Conservation (phyloP, 2,797 vertebrate species). For the Eutrigla gurnardus region DNA sequence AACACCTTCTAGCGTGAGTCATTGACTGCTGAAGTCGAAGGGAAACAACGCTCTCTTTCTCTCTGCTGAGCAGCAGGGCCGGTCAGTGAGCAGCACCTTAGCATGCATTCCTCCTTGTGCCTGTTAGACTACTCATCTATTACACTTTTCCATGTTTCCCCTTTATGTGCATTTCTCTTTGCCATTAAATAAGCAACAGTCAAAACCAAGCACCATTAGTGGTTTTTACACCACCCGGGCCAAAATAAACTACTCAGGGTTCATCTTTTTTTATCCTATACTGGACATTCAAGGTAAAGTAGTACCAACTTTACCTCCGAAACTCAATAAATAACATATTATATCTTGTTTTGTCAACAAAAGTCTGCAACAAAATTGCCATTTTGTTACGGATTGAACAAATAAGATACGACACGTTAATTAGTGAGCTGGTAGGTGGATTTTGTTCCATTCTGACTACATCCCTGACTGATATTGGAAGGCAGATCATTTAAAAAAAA, state of each 20-base stretch:
- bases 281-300: too few species aligned
- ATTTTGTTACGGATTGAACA: too few species aligned
- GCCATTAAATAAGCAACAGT: neutral
- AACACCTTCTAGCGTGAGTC: slow-evolving; percentile 77
- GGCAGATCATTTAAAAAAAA: too few species aligned
- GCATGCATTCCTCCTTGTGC: slow-evolving; percentile 9
- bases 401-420: too few species aligned
- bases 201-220: neutral
- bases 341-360: too few species aligned
- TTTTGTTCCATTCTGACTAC: too few species aligned
- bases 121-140: slow-evolving; percentile 7
- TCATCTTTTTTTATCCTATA: too few species aligned
- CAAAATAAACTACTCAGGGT: slow-evolving; percentile 9
- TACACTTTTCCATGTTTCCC: neutral
- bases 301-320: too few species aligned
- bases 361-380: too few species aligned
- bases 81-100: slow-evolving; percentile 31
- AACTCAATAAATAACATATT: too few species aligned
- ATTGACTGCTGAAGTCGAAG: slow-evolving; percentile 58
- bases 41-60: slow-evolving; percentile 66
- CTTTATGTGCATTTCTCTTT: neutral
- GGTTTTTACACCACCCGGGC: neutral
- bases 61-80: slow-evolving; percentile 23
- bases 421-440: too few species aligned
- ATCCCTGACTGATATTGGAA: too few species aligned